phyloP scores from a whole-genome alignment of 2,888 invertebrate genomes.

The Metalampra italica region DNA sequence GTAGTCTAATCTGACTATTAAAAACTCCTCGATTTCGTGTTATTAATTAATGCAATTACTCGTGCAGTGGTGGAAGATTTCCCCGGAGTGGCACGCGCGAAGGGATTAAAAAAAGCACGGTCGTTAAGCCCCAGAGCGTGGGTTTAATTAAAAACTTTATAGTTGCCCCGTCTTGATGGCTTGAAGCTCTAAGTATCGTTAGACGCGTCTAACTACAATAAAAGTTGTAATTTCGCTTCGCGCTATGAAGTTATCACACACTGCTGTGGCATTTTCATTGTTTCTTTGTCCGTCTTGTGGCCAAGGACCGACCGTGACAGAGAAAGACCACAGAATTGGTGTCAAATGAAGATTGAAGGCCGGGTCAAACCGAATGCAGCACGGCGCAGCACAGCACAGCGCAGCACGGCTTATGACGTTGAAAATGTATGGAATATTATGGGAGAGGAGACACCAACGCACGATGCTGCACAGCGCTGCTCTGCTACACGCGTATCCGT shows the following conservation, averaged over 20 bases:
- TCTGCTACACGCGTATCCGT: too few relatives aligned
- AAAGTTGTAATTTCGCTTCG: constrained; percentile 7
- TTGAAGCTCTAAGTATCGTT: constrained; percentile 31
- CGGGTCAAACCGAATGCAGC: too few relatives aligned
- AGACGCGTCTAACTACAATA: constrained; percentile 23
- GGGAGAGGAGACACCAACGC: too few relatives aligned
- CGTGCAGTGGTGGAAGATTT: constrained; percentile 58
- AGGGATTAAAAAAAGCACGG: constrained; percentile 68
- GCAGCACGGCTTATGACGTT: too few relatives aligned
- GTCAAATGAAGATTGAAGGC: too few relatives aligned
- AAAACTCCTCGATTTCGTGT: constrained; percentile 44
- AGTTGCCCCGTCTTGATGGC: constrained; percentile 49
- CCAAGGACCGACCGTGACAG: too few relatives aligned
- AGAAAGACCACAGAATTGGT: too few relatives aligned
- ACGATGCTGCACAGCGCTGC: too few relatives aligned
- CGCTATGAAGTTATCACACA: neutral
- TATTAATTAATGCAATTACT: constrained; percentile 70
- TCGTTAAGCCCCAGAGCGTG: constrained; percentile 55
- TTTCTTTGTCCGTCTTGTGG: neutral
- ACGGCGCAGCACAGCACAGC: too few relatives aligned
- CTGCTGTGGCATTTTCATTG: neutral
- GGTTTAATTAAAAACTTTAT: constrained; percentile 72
- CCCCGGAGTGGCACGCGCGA: constrained; percentile 50
- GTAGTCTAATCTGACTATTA: constrained; percentile 29
- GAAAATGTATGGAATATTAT: too few relatives aligned